Base-by-base conservation (phyloP, 2,888 invertebrate species). In the Pyrrhia umbra region DNA sequence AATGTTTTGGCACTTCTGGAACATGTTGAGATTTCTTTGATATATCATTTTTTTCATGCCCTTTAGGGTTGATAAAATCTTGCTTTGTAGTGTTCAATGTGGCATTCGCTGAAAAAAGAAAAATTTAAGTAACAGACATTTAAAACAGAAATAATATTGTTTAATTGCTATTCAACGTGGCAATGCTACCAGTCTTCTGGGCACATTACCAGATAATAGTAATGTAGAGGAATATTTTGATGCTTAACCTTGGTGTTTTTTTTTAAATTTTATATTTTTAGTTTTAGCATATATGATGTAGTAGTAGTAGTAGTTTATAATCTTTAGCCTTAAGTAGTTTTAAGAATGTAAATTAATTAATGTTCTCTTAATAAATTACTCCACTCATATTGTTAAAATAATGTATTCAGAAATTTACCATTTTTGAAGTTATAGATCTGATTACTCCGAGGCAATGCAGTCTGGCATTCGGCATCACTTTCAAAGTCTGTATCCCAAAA, bases 401-500 rank as follows among this genome's bases (percentile, higher is more conserved):
- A 42, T 23, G 8, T 0, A 39, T n/a, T 13, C 16, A 1, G 42
- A 23, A 42, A 0, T 18, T 16, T 46, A 79, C 80, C 79, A 78
- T 58, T 61, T 57, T 47, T 75, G 39, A 68, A 59, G 61, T 76
- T 78, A 68, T 79, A 68, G 45, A 76, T 79, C 6, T 62, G n/a
- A 47, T 61, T 13, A 6, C 5, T 80, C 23, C 71, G 66, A n/a
- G 61, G 70, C 34, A 69, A 30, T 51, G 72, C 59, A 21, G 69
- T 66, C 51, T 70, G 59, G 58, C 71, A 76, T 58, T 92, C 92
- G 3, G 79, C 75, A 67, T 93, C 93, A 86, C 89, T 93, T 77
- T 93, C 93, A 49, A 81, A 82, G 75, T 93, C 93, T 20, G 89
- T 90, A 45, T 91, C 90, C 93, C 92, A 92, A 80, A 92, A 93